Percentiles rank a stretch among this genome's conserved stretches.
phyloP scores from a whole-genome alignment of 2,113 vertebrate species.

The Serinus canaria region DNA sequence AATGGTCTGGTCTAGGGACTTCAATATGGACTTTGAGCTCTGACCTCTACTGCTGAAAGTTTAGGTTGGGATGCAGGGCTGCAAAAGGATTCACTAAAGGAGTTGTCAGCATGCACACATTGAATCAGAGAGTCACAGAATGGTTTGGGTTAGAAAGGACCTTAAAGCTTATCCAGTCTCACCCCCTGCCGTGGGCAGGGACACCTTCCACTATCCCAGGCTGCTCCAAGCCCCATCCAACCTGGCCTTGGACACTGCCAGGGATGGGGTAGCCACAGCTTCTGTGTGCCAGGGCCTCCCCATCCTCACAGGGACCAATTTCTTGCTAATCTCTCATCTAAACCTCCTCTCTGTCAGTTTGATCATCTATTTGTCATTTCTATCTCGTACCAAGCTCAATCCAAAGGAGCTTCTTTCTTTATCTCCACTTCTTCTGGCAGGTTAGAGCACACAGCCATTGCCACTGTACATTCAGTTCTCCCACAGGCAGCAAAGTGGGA shows the following conservation, averaged over 20 bases:
- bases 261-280: not conserved
- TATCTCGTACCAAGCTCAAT: not conserved
- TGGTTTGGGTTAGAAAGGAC: not conserved
- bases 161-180: not conserved
- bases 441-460: not conserved
- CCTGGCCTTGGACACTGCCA: not conserved
- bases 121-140: not conserved
- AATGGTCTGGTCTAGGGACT: not conserved
- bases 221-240: fast-evolving
- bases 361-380: not conserved
- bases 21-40: not conserved
- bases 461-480: not conserved
- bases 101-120: not conserved
- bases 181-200: not conserved
- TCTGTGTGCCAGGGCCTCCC: not conserved
- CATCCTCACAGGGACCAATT: not conserved
- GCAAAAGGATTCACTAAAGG: not conserved
- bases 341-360: not conserved
- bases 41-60: not conserved
- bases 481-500: not conserved
- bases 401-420: not conserved
- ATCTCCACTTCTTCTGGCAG: not conserved
- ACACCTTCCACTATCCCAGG: not conserved
- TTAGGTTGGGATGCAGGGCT: not conserved
- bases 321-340: not conserved